Evolutionary conservation across 2,888 invertebrate genomes (phyloP).

Genomic region (Phengaris alcon): DNA sequence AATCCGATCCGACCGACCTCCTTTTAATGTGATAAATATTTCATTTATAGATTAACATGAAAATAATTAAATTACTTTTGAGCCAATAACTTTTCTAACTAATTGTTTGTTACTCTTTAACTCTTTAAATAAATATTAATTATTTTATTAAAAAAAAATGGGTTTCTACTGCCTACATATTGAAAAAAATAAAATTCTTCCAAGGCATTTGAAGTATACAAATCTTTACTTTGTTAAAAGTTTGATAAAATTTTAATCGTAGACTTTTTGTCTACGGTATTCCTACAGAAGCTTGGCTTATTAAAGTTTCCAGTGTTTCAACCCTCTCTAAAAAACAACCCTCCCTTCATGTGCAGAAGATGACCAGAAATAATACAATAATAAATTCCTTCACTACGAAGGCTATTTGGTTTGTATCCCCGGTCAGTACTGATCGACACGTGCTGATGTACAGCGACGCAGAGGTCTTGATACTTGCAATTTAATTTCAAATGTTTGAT

Average conservation of each 20-base stretch:
- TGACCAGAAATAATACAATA: constrained; percentile 6
- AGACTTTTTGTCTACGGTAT: no score
- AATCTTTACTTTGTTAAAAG: no score
- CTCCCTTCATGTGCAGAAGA: not conserved
- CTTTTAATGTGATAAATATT: constrained; percentile 69
- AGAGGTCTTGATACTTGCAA: constrained; percentile 13
- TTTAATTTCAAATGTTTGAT: not conserved
- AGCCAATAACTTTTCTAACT: not conserved
- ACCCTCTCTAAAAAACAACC: not conserved
- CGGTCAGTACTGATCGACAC: constrained; percentile 24
- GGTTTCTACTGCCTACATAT: no score
- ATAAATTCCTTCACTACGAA: not conserved
- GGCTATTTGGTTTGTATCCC: not conserved
- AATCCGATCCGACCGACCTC: constrained; percentile 62
- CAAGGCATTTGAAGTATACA: no score
- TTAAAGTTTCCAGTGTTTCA: not conserved
- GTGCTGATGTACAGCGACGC: not conserved
- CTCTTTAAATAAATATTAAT: no score
- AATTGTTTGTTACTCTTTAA: not conserved
- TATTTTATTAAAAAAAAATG: no score
- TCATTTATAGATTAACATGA: constrained; percentile 19
- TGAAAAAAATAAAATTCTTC: no score
- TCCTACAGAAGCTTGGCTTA: not conserved
- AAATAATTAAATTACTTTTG: not conserved
- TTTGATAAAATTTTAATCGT: no score